Percentiles rank a stretch among this genome's conserved stretches.
phyloP scores from a whole-genome alignment of 2,797 vertebrate genomes.

The Momotus momota region DNA sequence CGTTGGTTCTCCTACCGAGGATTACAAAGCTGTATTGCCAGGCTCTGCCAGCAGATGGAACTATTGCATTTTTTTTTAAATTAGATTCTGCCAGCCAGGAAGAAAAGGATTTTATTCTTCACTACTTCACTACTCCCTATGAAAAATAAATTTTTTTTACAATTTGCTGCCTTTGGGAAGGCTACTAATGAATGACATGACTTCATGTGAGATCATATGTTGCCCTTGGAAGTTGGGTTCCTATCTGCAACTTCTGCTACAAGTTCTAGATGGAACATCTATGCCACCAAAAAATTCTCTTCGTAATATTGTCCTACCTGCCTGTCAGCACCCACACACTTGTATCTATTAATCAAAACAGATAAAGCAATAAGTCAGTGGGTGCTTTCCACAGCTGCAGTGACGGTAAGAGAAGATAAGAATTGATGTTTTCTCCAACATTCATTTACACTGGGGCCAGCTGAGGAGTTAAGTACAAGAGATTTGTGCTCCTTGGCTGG shows the following conservation, averaged over 20 bases:
- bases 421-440: background rate
- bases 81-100: background rate
- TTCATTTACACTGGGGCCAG: background rate
- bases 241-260: no score
- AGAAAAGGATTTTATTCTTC: background rate
- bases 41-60: slow-evolving; percentile 65
- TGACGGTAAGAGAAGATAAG: background rate
- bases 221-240: no score
- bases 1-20: background rate
- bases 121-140: background rate
- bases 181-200: background rate
- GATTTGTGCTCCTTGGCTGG: background rate
- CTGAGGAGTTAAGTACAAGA: background rate
- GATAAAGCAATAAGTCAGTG: no score
- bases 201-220: background rate
- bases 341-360: no score
- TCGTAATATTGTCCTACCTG: no score
- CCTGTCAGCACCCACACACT: no score
- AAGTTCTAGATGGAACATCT: no score
- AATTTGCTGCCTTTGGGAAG: background rate
- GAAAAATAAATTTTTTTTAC: background rate
- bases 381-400: background rate
- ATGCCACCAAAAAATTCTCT: no score
- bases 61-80: background rate
- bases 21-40: background rate